These are phyloP conservation scores for Picus viridis DNA, from an alignment of 2,797 vertebrate genomes.

Conservation along the genomic window DNA sequence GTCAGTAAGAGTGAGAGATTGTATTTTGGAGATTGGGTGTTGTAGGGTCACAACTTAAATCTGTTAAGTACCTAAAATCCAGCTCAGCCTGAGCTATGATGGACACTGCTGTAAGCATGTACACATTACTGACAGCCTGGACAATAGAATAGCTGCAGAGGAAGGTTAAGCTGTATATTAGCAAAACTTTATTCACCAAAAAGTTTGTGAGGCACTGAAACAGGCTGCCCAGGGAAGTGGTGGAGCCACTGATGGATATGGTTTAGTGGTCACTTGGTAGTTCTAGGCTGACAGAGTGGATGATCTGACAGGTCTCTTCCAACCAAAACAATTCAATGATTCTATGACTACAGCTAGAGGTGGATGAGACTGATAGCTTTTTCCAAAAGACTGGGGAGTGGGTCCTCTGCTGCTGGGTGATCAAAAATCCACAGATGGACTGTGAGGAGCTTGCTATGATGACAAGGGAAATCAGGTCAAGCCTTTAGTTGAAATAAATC, in stretches of 20 bases:
- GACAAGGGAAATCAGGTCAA: background rate
- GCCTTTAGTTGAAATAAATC: background rate
- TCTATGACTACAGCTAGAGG: background rate
- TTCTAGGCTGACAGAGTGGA: too few relatives aligned
- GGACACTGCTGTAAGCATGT: background rate
- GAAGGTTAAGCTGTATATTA: too few relatives aligned
- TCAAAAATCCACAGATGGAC: background rate
- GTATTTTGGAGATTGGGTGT: background rate
- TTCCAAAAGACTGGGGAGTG: background rate
- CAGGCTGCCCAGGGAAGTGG: too few relatives aligned
- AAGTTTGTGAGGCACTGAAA: too few relatives aligned
- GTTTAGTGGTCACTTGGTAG: too few relatives aligned
- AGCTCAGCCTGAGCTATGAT: background rate
- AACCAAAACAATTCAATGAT: too few relatives aligned
- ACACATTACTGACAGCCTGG: accelerated
- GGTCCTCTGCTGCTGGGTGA: background rate
- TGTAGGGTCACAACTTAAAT: background rate
- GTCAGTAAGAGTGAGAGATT: background rate
- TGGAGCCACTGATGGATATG: too few relatives aligned
- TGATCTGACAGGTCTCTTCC: too few relatives aligned
- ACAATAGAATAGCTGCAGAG: background rate
- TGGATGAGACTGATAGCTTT: background rate
- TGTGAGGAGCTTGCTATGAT: background rate
- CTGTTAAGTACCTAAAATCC: background rate
- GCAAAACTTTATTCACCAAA: too few relatives aligned